Percentiles rank a stretch among this genome's conserved stretches.
phyloP scores from a whole-genome alignment of 2,888 invertebrate genomes.

The Cacoxenus indagator region DNA sequence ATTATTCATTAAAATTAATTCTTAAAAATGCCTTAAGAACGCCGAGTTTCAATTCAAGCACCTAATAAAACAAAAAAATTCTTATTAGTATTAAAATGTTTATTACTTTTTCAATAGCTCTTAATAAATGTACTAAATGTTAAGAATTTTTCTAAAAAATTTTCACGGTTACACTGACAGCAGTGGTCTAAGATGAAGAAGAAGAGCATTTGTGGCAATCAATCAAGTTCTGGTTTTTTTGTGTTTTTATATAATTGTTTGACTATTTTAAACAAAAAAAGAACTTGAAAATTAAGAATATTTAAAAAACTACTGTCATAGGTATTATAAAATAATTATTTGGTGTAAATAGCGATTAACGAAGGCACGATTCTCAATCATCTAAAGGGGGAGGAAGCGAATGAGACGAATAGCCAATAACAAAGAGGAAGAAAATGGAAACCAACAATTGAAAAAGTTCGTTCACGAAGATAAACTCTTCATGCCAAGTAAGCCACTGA shows the following conservation, averaged over 20 bases:
- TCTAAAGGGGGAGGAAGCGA: not conserved
- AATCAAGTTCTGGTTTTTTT: not conserved
- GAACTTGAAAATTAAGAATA: not conserved
- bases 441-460: slow-evolving; percentile 28
- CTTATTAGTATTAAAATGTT: no score
- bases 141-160: no score
- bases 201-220: not conserved
- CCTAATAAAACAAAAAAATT: no score
- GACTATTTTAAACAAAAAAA: not conserved
- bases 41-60: no score
- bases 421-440: slow-evolving; percentile 36
- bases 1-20: no score
- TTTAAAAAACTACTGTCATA: not conserved
- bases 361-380: no score
- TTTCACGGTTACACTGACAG: not conserved
- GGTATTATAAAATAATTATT: not conserved
- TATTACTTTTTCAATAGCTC: no score
- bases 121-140: no score
- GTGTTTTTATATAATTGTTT: not conserved
- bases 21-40: no score
- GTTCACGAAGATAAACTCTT: not conserved
- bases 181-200: not conserved
- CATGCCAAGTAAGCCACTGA: not conserved
- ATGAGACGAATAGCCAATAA: not conserved
- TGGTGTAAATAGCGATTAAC: not conserved